These are phyloP conservation scores for Thecocarcelia acutangulata DNA, from an alignment of 2,888 invertebrate genomes.

Conservation along the genomic window DNA sequence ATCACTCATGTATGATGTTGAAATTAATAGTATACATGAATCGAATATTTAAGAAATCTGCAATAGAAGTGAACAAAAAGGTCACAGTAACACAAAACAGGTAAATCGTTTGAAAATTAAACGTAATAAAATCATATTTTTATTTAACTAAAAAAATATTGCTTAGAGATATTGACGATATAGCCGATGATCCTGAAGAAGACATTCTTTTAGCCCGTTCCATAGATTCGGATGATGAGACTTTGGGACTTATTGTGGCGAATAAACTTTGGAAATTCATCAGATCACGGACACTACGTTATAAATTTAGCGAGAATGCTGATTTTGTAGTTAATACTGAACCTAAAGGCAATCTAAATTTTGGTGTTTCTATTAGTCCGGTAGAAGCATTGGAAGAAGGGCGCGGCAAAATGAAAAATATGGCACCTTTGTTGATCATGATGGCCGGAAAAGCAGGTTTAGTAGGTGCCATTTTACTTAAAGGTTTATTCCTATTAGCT, in stretches of 20 bases:
- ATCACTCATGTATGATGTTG: conserved; percentile 91
- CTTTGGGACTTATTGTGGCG: conserved; percentile 85
- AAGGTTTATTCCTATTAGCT: conserved; percentile 89
- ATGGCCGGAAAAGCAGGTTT: conserved; percentile 91
- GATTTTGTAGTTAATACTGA: conserved; percentile 89
- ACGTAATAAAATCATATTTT: not conserved
- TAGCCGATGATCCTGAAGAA: conserved; percentile 83
- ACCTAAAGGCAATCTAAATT: conserved; percentile 84
- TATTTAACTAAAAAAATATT: not conserved
- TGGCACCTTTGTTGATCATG: conserved; percentile 88
- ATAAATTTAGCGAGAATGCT: conserved; percentile 89
- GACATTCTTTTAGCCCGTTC: conserved; percentile 82
- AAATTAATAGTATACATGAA: conserved; percentile 92
- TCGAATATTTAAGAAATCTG: conserved; percentile 89
- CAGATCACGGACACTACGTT: conserved; percentile 88
- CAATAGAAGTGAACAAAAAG: conserved; percentile 89
- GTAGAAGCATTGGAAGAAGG: conserved; percentile 84
- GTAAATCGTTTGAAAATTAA: conserved; percentile 76
- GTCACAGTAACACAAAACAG: conserved; percentile 89
- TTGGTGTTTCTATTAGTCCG: conserved; percentile 87
- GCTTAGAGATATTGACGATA: conserved; percentile 74
- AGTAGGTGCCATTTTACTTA: conserved; percentile 90
- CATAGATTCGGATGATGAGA: conserved; percentile 84
- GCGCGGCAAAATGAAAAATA: conserved; percentile 87
- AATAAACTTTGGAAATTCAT: conserved; percentile 90